Evolutionary conservation across 2,797 vertebrate species (phyloP).

Genomic region (Morus bassanus): DNA sequence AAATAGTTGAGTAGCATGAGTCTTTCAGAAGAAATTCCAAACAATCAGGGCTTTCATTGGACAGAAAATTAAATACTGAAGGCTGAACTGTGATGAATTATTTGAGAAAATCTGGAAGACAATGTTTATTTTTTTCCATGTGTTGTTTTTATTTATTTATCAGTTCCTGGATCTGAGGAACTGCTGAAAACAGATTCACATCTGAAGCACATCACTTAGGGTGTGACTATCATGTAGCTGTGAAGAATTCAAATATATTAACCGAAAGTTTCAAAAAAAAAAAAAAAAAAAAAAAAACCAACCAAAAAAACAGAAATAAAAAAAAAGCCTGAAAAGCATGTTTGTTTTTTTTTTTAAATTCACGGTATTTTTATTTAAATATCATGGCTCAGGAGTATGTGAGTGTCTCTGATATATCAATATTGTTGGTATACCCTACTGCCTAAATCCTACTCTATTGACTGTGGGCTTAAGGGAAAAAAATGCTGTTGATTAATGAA

Average conservation of each 20-base stretch:
- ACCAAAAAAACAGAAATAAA: background rate
- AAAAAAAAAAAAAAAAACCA: background rate
- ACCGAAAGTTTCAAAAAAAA: background rate
- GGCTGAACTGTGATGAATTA: background rate
- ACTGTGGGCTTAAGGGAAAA: background rate
- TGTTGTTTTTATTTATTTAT: background rate
- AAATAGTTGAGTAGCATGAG: background rate
- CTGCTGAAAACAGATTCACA: background rate
- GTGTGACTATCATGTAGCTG: background rate
- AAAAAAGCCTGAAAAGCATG: background rate
- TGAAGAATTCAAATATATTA: background rate
- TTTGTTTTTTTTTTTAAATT: background rate
- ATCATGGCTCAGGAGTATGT: background rate
- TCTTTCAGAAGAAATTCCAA: background rate
- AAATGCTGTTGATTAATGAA: background rate
- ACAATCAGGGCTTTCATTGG: background rate
- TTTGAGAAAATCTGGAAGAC: background rate
- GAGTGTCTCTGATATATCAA: background rate
- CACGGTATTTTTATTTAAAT: background rate
- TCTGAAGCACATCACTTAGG: background rate
- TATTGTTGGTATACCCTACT: background rate
- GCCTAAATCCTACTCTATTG: background rate
- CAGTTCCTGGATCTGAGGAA: background rate
- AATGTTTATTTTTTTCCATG: background rate
- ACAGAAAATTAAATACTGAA: background rate